Conservation (phyloP, 2,888 invertebrate species). For the Stegana nigrithorax region DNA sequence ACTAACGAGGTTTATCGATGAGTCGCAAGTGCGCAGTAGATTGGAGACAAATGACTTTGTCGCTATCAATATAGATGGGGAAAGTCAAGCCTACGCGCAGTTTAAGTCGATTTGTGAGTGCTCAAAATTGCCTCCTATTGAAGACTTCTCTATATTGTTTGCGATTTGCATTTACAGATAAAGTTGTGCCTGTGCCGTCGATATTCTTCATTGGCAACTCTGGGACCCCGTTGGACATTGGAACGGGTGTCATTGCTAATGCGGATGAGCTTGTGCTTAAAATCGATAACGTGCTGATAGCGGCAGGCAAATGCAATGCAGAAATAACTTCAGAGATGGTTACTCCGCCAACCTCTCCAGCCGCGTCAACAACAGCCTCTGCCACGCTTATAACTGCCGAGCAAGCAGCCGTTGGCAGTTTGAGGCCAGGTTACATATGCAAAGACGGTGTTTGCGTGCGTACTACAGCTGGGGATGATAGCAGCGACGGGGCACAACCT, state of each 20-base stretch:
- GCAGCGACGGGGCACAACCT: slow-evolving; percentile 78
- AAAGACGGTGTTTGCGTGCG: not conserved
- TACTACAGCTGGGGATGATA: slow-evolving; percentile 3
- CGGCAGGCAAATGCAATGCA: slow-evolving; percentile 43
- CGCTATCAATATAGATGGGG: slow-evolving; percentile 80
- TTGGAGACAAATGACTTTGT: slow-evolving; percentile 78
- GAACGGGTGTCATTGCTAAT: slow-evolving; percentile 74
- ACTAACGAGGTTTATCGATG: slow-evolving; percentile 75
- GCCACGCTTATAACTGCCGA: not conserved
- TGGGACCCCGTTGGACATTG: slow-evolving; percentile 84
- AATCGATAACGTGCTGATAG: slow-evolving; percentile 73
- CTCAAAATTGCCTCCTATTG: not conserved
- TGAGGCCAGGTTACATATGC: not conserved
- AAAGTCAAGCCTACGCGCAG: slow-evolving; percentile 81
- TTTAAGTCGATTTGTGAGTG: slow-evolving; percentile 64
- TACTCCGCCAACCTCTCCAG: not conserved
- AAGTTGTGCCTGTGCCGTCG: slow-evolving; percentile 82
- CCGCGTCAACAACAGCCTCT: not conserved
- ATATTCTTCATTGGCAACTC: slow-evolving; percentile 87
- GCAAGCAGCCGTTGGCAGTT: not conserved
- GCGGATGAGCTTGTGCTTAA: slow-evolving; percentile 73
- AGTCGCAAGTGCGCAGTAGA: slow-evolving; percentile 72
- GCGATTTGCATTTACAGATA: slow-evolving; percentile 70
- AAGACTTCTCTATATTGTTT: not conserved
- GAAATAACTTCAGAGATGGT: not conserved